Base-by-base conservation (phyloP, 2,888 invertebrate species). In the Yponomeuta evonymella region DNA sequence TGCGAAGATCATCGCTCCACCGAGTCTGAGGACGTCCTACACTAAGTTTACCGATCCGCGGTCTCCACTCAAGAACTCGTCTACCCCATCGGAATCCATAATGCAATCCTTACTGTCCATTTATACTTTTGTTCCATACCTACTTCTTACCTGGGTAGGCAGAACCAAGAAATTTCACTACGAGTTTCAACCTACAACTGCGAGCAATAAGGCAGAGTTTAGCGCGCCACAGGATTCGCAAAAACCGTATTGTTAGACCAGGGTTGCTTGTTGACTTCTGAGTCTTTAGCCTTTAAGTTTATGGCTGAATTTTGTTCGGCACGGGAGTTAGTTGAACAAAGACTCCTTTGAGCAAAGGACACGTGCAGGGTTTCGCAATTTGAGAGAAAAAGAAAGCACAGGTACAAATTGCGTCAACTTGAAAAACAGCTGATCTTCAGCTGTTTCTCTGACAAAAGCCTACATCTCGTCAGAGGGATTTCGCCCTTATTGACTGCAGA, bases 361-460 rank as follows among this genome's bases (percentile, higher is more conserved):
- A 80, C 79, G 80, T 78, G 76, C 77, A 77, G 30, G n/a, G 33
- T 69, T 69, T 23, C 11, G 48, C 51, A 58, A 58, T 58, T 58
- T 15, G 51, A 12, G 8, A 43, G 75, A 74, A 69, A 65, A 78
- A 82, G 69, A 71, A 70, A 36, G 11, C 70, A 70, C 72, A 72
- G 71, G 71, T 73, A 73, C 29, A 29, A 23, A 30, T 29, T 64
- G n/a, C 29, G n/a, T 33, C 30, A 30, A 33, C 33, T 71, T 69
- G 74, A 71, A 74, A 73, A 73, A 79, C 84, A 85, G 83, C 84
- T 83, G 84, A 83, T 77, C 72, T 75, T 84, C 86, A 86, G 86
- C 86, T 86, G 86, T 83, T 82, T 71, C 36, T 58, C 51, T 58
- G 51, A 58, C 51, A 58, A 58, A 12, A 15, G 15, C 12, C 51